phyloP scores from a whole-genome alignment of 2,888 invertebrate species.

The Zygothrica quintamaculata region DNA sequence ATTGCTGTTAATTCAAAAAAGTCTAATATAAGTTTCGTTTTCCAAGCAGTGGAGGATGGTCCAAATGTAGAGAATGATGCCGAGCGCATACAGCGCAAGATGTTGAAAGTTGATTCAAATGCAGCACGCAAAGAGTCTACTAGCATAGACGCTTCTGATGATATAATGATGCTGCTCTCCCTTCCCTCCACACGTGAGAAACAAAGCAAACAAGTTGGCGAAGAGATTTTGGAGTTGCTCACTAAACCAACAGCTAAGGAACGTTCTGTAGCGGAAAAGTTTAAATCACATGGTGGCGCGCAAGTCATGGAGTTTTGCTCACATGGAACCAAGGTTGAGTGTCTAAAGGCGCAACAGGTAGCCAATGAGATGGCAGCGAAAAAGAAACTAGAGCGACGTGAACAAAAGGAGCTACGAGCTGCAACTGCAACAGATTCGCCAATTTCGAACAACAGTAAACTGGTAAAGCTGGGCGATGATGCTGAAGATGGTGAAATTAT shows the following conservation, averaged over 20 bases:
- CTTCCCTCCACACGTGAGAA: slow-evolving; percentile 96
- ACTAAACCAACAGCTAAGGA: slow-evolving; percentile 99
- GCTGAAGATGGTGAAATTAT: slow-evolving; percentile 80
- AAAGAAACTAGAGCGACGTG: slow-evolving; percentile 75
- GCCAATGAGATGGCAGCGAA: slow-evolving; percentile 83
- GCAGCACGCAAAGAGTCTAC: slow-evolving; percentile 73
- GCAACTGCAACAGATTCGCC: slow-evolving; percentile 38
- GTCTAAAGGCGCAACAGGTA: slow-evolving; percentile 86
- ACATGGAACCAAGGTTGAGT: slow-evolving; percentile 96
- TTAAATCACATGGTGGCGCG: slow-evolving; percentile 97
- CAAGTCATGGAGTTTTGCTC: slow-evolving; percentile 98
- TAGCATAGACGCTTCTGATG: slow-evolving; percentile 86
- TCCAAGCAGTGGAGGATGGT: slow-evolving; percentile 60
- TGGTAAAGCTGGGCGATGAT: slow-evolving; percentile 55
- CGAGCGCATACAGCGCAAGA: slow-evolving; percentile 67
- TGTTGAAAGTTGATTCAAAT: slow-evolving; percentile 68
- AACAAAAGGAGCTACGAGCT: slow-evolving; percentile 57
- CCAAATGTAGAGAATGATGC: slow-evolving; percentile 61
- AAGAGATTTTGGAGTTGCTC: slow-evolving; percentile 96
- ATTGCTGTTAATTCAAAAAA: neutral
- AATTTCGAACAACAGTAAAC: slow-evolving; percentile 27
- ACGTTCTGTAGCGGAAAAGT: slow-evolving; percentile 96
- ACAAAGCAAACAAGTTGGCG: slow-evolving; percentile 97
- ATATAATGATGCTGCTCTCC: slow-evolving; percentile 87
- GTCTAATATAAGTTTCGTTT: slow-evolving; percentile 14